Percentiles rank a stretch among this genome's conserved stretches.
Evolutionary conservation across 1,140 invertebrate genomes (phyloP).

Genomic region (Drosophila carrolli): DNA sequence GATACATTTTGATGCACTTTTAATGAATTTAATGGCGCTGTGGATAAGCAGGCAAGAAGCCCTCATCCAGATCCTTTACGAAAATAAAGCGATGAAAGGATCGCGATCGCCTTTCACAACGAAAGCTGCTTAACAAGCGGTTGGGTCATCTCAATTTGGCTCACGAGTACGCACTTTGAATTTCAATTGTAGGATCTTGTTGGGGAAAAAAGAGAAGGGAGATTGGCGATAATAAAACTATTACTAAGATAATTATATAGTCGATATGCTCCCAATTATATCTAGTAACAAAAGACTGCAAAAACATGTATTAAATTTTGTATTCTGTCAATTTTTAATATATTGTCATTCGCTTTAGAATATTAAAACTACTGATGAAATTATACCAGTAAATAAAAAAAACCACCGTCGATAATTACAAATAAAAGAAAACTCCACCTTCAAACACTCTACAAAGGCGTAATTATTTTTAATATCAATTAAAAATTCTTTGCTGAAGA

Average conservation of each 20-base stretch:
- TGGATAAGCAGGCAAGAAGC: not conserved
- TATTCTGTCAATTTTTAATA: too few species aligned
- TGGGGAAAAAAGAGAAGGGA: too few species aligned
- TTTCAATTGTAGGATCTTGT: conserved; percentile 5
- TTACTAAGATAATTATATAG: too few species aligned
- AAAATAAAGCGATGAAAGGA: conserved; percentile 45
- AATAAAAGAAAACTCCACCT: not conserved
- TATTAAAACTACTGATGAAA: not conserved
- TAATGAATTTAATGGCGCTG: conserved; percentile 74
- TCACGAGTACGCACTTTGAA: not conserved
- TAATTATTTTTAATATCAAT: not conserved
- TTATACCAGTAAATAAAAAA: not conserved
- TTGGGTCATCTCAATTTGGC: conserved; percentile 13
- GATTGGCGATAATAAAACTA: too few species aligned
- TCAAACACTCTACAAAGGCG: too few species aligned
- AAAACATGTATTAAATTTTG: too few species aligned
- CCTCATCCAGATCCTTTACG: conserved; percentile 4
- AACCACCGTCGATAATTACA: too few species aligned
- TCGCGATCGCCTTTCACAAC: conserved; percentile 30
- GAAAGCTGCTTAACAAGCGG: conserved; percentile 38
- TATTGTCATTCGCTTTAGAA: too few species aligned
- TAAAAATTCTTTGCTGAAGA: not conserved
- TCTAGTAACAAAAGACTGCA: too few species aligned
- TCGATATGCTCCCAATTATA: too few species aligned
- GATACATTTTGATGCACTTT: conserved; percentile 73